Evolutionary conservation across 2,888 invertebrate species (phyloP), one percentile per base, ranked within the genome.

Genomic region (Nasonovia ribisnigri): DNA sequence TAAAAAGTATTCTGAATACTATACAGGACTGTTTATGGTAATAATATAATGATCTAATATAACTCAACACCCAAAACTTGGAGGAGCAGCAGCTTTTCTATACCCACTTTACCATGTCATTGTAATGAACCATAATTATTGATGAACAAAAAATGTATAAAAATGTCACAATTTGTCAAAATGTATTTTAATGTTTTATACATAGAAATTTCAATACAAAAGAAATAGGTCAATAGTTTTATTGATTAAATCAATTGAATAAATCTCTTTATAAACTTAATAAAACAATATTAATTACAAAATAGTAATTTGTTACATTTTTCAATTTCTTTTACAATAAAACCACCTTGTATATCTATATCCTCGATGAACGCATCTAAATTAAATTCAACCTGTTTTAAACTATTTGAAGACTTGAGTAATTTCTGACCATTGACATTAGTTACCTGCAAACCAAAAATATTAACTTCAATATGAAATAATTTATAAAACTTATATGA

Each of bases 341-440:
- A 97, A 77, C 96, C 96, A 3, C 98, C 98, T 67, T 98, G 95
- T 90, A 97, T 95, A 95, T 96, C 96, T 96, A 98, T 97, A 95
- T 98, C 97, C 95, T 98, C 97, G 3, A 98, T 95, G 91, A 98
- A 96, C 0, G 97, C 97, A n/a, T 97, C 96, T 0, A 96, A 95
- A 95, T 98, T 97, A 86, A 97, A 96, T 94, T 96, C 95, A 94
- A 97, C 54, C 8, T 94, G 90, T 60, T 89, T 91, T 60, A 24
- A 77, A 24, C 42, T 42, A 54, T 42, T 67, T n/a, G 42, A 67
- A 51, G 93, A 86, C 24, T 77, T 43, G 29, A 29, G 42, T 67
- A 94, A 84, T 94, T 96, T 97, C 29, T 97, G 96, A 0, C 97
- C 97, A 95, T 96, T 96, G 0, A 97, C 96, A 95, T 96, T 96